These are phyloP conservation scores for Ctenopoma kingsleyae DNA, from an alignment of 2,797 vertebrate species.

Conservation along the genomic window DNA sequence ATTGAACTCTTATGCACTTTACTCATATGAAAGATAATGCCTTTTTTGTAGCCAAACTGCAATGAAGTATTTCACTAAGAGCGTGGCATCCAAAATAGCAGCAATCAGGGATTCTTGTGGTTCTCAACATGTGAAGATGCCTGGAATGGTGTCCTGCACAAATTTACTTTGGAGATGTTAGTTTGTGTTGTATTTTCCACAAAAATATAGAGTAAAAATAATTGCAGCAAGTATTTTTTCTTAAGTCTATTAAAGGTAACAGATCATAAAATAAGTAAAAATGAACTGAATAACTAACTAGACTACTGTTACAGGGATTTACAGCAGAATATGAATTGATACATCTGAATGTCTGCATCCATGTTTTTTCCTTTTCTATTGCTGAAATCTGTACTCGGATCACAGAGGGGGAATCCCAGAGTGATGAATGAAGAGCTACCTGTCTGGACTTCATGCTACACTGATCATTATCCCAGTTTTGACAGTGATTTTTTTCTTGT, in stretches of 20 bases:
- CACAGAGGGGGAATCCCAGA: constrained; percentile 30
- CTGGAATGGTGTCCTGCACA: constrained; percentile 25
- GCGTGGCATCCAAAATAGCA: constrained; percentile 27
- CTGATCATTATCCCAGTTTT: constrained; percentile 34
- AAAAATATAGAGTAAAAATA: not conserved
- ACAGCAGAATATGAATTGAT: not conserved
- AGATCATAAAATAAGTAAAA: constrained; percentile 5
- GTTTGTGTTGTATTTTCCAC: constrained; percentile 13
- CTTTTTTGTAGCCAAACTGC: constrained; percentile 61
- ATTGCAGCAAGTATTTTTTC: not conserved
- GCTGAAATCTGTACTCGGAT: constrained; percentile 36
- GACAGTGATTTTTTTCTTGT: constrained; percentile 17
- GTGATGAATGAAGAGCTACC: constrained; percentile 49
- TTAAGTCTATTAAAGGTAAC: not conserved
- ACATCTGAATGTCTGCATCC: not conserved
- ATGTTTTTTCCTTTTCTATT: not conserved
- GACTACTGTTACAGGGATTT: not conserved
- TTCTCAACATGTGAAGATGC: constrained; percentile 43
- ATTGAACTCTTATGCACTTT: constrained; percentile 72
- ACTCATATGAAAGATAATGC: constrained; percentile 66
- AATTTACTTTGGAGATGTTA: constrained; percentile 16
- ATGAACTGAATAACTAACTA: not conserved
- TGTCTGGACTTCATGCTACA: constrained; percentile 51
- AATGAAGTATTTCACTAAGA: constrained; percentile 64
- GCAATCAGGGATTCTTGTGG: constrained; percentile 50